Base-by-base conservation (phyloP, 2,888 invertebrate genomes). In the Ennomos quercinarius region DNA sequence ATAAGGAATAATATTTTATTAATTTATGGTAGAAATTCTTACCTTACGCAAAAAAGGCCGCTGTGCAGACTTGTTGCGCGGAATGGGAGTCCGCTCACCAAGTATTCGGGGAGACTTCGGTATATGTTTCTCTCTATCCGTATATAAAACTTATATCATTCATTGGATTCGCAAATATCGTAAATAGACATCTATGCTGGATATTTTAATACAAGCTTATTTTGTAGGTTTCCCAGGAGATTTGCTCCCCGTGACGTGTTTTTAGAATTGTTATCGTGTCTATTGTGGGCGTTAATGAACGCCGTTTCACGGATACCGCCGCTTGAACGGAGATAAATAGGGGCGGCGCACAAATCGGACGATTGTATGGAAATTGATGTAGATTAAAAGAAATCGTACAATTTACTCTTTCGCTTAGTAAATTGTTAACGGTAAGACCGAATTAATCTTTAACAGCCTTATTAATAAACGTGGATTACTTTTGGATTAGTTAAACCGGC, bases 261-360 rank as follows among this genome's bases (percentile, higher is more conserved):
- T 86, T 84, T 81, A 83, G 83, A 83, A 87, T 81, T 86, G 82
- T 81, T 82, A 83, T 84, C 79, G 78, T 78, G 78, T 77, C 83
- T 76, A 84, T 86, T 87, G 85, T 86, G 72, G 73, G 67, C 70
- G 72, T 72, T 87, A 85, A 86, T 84, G 85, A 86, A 85, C 76
- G 72, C 62, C 79, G 74, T 77, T 84, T 81, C 76, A 75, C 74
- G 74, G 79, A 73, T 77, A 80, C 72, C 74, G 72, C 73, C 70
- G 73, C 67, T 75, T 74, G 73, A 78, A 76, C 76, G 66, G 72
- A 77, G 81, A 80, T 79, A 80, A 79, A 75, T 77, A 72, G 66
- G 66, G 70, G 72, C 63, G n/a, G 62, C 70, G 73, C 66, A 66
- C 71, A 42, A 56, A 54, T 48, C 44, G 42, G 43, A 59, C 34